These are phyloP conservation scores for Vulpes ferrilata DNA, from an alignment of 2,113 vertebrate genomes.

Conservation along the genomic window DNA sequence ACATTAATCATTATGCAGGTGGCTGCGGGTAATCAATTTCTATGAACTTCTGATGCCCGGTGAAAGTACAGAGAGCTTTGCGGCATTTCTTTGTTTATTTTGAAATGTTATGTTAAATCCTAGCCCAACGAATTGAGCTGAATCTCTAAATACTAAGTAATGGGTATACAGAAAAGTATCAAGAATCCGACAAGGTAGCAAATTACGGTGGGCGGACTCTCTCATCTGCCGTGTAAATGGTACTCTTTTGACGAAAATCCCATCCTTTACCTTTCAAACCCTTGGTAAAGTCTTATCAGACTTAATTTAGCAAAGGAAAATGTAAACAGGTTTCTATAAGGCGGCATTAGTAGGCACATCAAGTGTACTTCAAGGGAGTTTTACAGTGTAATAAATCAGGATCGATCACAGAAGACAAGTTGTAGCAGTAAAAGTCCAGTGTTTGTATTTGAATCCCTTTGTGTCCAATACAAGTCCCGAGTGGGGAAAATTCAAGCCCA, in stretches of 20 bases:
- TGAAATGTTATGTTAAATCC: background rate
- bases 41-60: background rate
- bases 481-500: background rate
- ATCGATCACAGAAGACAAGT: rapidly evolving
- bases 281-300: no score
- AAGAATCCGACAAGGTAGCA: background rate
- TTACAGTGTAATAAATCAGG: rapidly evolving
- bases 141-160: background rate
- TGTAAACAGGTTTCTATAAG: background rate
- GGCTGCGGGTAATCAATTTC: background rate
- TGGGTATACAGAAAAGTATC: rapidly evolving
- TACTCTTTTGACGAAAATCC: background rate
- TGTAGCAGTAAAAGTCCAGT: rapidly evolving
- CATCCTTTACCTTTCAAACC: background rate
- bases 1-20: background rate
- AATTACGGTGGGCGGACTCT: background rate
- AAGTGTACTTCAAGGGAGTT: rapidly evolving
- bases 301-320: background rate
- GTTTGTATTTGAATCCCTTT: background rate
- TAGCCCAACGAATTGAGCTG: background rate
- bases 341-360: rapidly evolving
- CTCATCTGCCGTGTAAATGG: rapidly evolving
- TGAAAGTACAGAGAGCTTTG: background rate
- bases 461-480: rapidly evolving
- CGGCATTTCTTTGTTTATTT: background rate